Evolutionary conservation across 1,140 invertebrate species (phyloP), one percentile per base, ranked within the genome.

Genomic region (Temnothorax longispinosus): DNA sequence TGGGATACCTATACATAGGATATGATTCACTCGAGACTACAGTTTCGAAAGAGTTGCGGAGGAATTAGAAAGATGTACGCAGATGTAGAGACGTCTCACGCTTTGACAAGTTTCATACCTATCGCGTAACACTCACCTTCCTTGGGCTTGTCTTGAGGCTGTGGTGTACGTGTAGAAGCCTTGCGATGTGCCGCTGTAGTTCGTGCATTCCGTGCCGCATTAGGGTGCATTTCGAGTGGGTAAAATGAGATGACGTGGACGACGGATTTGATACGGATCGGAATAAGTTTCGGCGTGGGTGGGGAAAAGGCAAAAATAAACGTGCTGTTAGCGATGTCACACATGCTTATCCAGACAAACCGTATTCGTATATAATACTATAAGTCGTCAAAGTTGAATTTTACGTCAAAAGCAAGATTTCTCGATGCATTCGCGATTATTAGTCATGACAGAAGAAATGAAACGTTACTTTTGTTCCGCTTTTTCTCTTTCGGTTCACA

Each of bases 171-270:
- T 92, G 93, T 93, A 82, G 94, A 94, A 94, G 93, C 92, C 93
- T 95, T 95, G 93, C 94, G 94, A 89, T 92, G 93, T 94, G 93
- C 90, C 90, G 92, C 94, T 95, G 93, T 90, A 88, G 90, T 94
- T 93, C 89, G 93, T 94, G 93, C 94, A 94, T 94, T 94, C 94
- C 94, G 94, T 94, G 94, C 93, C 94, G 94, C 94, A 93, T 94
- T 93, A 91, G 89, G 91, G 89, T 92, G 91, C 90, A 87, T 88
- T 86, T 54, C 10, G 80, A n/a, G 15, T 5, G 4, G 64, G n/a
- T 52, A 52, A 84, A 21, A 71, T 35, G 50, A 41, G 71, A 85
- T 47, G 85, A 86, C 44, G 41, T 52, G 72, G 67, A 58, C 11
- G 62, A 72, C 11, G 65, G 85, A 89, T 88, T 47, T 41, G 6